Percentiles rank a stretch among this genome's conserved stretches.
Conservation (phyloP, 2,888 invertebrate genomes). For the Teleiodes luculella region DNA sequence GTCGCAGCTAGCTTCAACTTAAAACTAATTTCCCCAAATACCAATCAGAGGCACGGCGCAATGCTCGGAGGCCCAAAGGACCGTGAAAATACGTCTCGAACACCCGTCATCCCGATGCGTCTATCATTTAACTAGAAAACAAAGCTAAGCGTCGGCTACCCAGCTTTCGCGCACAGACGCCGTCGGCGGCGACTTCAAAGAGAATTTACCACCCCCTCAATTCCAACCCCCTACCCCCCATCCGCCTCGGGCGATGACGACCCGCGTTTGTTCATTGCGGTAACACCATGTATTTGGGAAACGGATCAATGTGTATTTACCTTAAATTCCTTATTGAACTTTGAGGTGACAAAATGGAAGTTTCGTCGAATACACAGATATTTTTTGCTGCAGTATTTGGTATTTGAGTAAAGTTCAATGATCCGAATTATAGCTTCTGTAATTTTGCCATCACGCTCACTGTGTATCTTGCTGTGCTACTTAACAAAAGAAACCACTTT, state of each 20-base stretch:
- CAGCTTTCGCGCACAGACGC: conserved; percentile 71
- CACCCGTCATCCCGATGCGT: conserved; percentile 51
- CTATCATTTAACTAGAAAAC: conserved; percentile 70
- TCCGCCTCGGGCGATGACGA: conserved; percentile 45
- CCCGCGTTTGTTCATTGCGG: conserved; percentile 58
- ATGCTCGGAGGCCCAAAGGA: conserved; percentile 32
- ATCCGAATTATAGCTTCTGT: no score
- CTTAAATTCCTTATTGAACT: conserved; percentile 38
- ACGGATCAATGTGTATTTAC: conserved; percentile 54
- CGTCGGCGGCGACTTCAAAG: conserved; percentile 71
- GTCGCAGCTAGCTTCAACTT: no score
- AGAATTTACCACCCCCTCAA: conserved; percentile 43
- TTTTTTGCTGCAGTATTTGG: not conserved
- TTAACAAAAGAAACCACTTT: no score
- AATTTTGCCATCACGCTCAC: no score
- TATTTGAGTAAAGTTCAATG: not conserved
- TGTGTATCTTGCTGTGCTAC: no score
- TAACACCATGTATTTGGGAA: conserved; percentile 55
- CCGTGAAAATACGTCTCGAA: conserved; percentile 40
- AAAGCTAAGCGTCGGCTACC: conserved; percentile 73
- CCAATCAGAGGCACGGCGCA: not conserved
- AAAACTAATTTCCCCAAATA: not conserved
- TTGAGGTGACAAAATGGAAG: conserved; percentile 38
- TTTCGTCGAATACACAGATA: no score
- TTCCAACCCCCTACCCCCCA: conserved; percentile 24